Evolutionary conservation across 2,888 invertebrate species (phyloP).

Genomic region (Dilophus febrilis): DNA sequence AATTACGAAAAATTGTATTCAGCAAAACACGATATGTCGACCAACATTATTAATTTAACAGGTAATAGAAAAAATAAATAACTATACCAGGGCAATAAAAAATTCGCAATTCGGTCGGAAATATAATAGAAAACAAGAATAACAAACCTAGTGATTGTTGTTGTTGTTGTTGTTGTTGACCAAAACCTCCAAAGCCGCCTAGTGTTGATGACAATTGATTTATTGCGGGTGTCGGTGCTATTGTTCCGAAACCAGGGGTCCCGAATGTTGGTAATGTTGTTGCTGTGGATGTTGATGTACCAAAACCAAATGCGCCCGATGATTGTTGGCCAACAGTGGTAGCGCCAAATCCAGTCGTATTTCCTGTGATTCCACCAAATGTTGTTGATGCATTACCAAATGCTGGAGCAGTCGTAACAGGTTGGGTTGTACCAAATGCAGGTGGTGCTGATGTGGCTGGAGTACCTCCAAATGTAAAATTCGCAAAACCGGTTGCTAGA

Average conservation of each 20-base stretch:
- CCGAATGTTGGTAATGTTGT: slow-evolving; percentile 12
- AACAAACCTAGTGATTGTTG: background rate
- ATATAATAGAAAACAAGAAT: background rate
- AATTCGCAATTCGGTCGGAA: background rate
- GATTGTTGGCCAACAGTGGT: slow-evolving; percentile 17
- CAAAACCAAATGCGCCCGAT: slow-evolving; percentile 13
- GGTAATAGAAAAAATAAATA: background rate
- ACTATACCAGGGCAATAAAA: background rate
- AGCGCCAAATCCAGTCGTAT: slow-evolving; percentile 12
- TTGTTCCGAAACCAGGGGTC: no score
- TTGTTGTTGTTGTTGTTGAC: slow-evolving; percentile 13
- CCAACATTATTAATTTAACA: no score
- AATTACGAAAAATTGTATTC: background rate
- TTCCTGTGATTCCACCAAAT: no score
- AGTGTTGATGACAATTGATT: no score
- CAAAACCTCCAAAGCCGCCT: slow-evolving; percentile 16
- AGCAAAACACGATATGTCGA: no score
- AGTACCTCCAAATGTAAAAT: slow-evolving; percentile 15
- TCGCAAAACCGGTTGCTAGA: slow-evolving; percentile 33
- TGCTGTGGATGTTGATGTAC: slow-evolving; percentile 8
- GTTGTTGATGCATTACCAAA: slow-evolving; percentile 19
- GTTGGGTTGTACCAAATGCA: slow-evolving; percentile 19
- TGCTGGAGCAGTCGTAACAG: slow-evolving; percentile 16
- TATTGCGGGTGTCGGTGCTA: background rate
- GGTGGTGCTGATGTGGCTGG: slow-evolving; percentile 12